Base-by-base conservation (phyloP, 2,113 vertebrate genomes). In the Calonectris borealis region DNA sequence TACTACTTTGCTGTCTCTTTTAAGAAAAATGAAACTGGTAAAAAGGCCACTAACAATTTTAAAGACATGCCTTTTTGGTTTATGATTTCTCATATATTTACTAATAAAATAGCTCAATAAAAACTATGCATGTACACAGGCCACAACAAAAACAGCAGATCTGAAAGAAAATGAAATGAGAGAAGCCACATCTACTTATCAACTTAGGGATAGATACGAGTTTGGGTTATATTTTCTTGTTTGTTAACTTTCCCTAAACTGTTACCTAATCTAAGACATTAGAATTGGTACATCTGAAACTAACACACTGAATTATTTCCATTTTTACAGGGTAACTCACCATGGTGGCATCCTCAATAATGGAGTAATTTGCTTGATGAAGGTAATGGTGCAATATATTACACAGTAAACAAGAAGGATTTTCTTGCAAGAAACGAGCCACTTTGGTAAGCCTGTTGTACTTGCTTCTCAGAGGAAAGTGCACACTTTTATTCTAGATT, bases 351-450 rank as follows among this genome's bases (percentile, higher is more conserved):
- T 99, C 99, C 83, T 99, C 99, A 58, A 99, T 99, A 91, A 99
- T 61, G 17, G 99, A 98, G 96, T 99, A 99, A 93, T 99, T 99
- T 3, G 99, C 99, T 96, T 99, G 99, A 86, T 99, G 99, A 75
- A 99, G 98, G 86, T 99, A 99, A 93, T 99, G 99, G 93, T 99
- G 99, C 38, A 99, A 97, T 96, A 99, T 99, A 88, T 99, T 99
- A 86, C 99, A 99, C 3, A 99, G 98, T 78, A 99, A 98, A 97
- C 99, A 99, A 15, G 99, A 99, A 64, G 99, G 99, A 81, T 99
- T 99, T 98, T 99, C 99, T 87, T 99, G 99, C 81, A 99, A 98
- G 96, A 99, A 99, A 55, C 99, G 99, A 29, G 99, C 99, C 88
- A 99, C 98, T 97, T 99, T 99, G 4, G 99, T 99, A 75, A 99